phyloP scores from a whole-genome alignment of 1,140 invertebrate genomes.

The Papilio aristodemus region DNA sequence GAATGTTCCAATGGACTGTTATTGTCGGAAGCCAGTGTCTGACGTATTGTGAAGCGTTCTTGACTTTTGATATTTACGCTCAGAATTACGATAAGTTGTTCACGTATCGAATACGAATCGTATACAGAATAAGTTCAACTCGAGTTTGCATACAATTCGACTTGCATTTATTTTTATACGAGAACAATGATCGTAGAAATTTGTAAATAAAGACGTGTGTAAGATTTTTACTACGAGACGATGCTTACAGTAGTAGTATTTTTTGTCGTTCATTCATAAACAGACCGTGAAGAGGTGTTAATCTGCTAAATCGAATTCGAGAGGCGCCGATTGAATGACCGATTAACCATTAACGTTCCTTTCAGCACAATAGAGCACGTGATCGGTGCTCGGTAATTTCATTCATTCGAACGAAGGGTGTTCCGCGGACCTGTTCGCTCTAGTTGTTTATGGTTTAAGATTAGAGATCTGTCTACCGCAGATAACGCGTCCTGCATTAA shows the following conservation, averaged over 20 bases:
- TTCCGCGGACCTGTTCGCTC: conserved; percentile 45
- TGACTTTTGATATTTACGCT: conserved; percentile 34
- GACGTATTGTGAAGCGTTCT: conserved; percentile 28
- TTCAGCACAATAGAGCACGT: conserved; percentile 70
- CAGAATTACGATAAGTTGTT: conserved; percentile 28
- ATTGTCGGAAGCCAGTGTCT: conserved; percentile 23
- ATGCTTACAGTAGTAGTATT: conserved; percentile 52
- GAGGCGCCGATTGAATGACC: conserved; percentile 61
- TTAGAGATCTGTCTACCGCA: conserved; percentile 37
- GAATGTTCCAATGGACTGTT: conserved; percentile 24
- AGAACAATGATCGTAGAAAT: conserved; percentile 26
- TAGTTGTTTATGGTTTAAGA: conserved; percentile 52
- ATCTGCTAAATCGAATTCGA: conserved; percentile 60
- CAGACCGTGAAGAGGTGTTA: conserved; percentile 63
- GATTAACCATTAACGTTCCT: conserved; percentile 69
- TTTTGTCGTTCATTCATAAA: conserved; percentile 70
- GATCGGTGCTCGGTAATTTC: conserved; percentile 56
- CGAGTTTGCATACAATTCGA: background rate
- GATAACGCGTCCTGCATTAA: background rate
- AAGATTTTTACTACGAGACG: conserved; percentile 46
- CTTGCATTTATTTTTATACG: conserved; percentile 16
- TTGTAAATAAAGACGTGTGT: conserved; percentile 35
- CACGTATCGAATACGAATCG: background rate
- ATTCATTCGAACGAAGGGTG: conserved; percentile 61
- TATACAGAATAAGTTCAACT: conserved; percentile 13